A percentile compares a stretch with the other conserved stretches of the same genome.
These are phyloP conservation scores for Epicampocera succincta DNA, from an alignment of 2,888 invertebrate genomes.

Conservation along the genomic window DNA sequence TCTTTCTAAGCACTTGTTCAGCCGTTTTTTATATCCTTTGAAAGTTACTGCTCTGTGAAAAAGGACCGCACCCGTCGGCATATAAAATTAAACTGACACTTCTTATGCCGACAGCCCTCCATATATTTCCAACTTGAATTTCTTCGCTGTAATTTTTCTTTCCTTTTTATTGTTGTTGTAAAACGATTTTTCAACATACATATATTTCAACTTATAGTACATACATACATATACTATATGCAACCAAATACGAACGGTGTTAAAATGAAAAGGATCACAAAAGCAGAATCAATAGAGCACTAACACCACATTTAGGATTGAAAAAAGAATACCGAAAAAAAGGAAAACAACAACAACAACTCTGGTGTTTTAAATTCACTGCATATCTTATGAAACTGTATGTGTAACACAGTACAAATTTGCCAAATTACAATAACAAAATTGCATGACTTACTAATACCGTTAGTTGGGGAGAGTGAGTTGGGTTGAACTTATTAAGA, in stretches of 20 bases:
- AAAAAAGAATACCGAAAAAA: background rate
- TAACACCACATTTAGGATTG: conserved; percentile 29
- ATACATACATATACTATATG: background rate
- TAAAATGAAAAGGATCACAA: conserved; percentile 52
- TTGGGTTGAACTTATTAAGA: background rate
- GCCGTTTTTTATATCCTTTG: background rate
- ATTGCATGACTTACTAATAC: conserved; percentile 33
- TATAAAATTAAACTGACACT: conserved; percentile 72
- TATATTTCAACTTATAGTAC: background rate
- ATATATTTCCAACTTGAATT: conserved; percentile 55
- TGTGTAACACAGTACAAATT: background rate
- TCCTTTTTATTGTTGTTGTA: conserved; percentile 20
- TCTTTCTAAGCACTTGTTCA: conserved; percentile 5
- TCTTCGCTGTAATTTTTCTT: conserved; percentile 4
- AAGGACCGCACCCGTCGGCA: conserved; percentile 74
- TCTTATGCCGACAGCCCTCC: conserved; percentile 38
- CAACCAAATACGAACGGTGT: conserved; percentile 7
- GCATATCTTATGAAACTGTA: conserved; percentile 14
- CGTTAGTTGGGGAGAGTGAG: conserved; percentile 21
- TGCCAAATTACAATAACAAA: conserved; percentile 29
- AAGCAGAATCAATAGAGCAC: conserved; percentile 64
- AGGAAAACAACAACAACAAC: conserved; percentile 3
- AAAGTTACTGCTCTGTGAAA: conserved; percentile 15
- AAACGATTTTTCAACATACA: background rate
- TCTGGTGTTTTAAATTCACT: conserved; percentile 18